Evolutionary conservation across 2,113 vertebrate species (phyloP).

Genomic region (Rattus norvegicus): DNA sequence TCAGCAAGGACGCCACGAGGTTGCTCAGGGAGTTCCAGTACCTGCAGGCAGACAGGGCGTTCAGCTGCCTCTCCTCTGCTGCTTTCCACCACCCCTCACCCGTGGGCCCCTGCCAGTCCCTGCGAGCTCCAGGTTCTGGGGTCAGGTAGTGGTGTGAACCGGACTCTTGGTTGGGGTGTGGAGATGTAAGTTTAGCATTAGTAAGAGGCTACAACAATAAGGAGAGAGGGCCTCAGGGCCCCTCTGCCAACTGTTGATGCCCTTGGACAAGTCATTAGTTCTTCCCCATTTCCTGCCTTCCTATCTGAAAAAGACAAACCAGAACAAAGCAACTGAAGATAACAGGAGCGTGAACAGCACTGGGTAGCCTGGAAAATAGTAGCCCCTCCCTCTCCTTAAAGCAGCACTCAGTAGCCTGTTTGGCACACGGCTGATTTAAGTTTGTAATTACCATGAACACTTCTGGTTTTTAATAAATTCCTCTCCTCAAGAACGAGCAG

Average conservation of each 20-base stretch:
- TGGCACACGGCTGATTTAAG: neutral
- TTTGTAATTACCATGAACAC: neutral
- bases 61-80: constrained; percentile 32
- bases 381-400: neutral
- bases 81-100: neutral
- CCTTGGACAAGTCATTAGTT: neutral
- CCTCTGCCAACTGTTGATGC: neutral
- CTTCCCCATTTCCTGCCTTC: neutral
- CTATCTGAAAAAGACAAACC: neutral
- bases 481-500: neutral
- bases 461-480: neutral
- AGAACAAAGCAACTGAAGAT: neutral
- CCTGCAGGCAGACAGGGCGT: constrained; percentile 81
- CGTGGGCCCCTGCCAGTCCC: neutral
- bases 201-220: neutral
- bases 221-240: rapidly evolving
- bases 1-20: constrained; percentile 97
- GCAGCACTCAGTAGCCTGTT: neutral
- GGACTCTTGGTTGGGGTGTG: neutral
- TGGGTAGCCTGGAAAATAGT: neutral
- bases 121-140: neutral
- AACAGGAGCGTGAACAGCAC: neutral
- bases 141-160: neutral
- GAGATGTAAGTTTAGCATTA: neutral
- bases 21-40: constrained; percentile 99